phyloP scores from a whole-genome alignment of 1,140 invertebrate genomes.

The Listronotus oregonensis region DNA sequence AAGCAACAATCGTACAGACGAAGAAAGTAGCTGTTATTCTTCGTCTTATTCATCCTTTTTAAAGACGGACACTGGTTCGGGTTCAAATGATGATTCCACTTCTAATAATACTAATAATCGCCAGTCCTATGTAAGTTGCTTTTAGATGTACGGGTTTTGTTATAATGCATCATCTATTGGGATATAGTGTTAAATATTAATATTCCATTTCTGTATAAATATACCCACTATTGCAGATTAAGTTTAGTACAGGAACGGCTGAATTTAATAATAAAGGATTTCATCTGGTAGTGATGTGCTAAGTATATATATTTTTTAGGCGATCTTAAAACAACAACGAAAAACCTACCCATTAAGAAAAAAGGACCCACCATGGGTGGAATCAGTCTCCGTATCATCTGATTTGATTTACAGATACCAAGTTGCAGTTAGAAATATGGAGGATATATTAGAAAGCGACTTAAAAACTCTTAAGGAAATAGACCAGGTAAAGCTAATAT shows the following conservation, averaged over 20 bases:
- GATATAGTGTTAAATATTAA: not conserved
- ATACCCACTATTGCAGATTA: too few relatives aligned
- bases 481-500: constrained; percentile 62
- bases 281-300: too few relatives aligned
- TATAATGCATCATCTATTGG: not conserved
- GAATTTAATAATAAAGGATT: too few relatives aligned
- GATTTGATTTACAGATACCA: constrained; percentile 74
- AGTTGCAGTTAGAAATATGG: constrained; percentile 62
- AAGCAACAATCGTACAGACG: constrained; percentile 39
- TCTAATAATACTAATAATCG: constrained; percentile 45
- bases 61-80: constrained; percentile 58
- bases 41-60: constrained; percentile 63
- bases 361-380: constrained; percentile 68
- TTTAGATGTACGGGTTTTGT: not conserved
- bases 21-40: constrained; percentile 61
- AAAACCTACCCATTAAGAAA: constrained; percentile 52
- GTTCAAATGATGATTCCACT: constrained; percentile 52
- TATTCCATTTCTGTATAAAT: too few relatives aligned
- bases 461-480: constrained; percentile 63
- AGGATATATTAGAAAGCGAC: constrained; percentile 69
- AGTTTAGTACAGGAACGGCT: too few relatives aligned
- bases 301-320: too few relatives aligned
- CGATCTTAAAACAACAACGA: constrained; percentile 38
- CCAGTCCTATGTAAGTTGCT: constrained; percentile 46
- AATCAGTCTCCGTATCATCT: constrained; percentile 66